Base-by-base conservation (phyloP, 2,888 invertebrate species). In the Choristoneura rosaceana region DNA sequence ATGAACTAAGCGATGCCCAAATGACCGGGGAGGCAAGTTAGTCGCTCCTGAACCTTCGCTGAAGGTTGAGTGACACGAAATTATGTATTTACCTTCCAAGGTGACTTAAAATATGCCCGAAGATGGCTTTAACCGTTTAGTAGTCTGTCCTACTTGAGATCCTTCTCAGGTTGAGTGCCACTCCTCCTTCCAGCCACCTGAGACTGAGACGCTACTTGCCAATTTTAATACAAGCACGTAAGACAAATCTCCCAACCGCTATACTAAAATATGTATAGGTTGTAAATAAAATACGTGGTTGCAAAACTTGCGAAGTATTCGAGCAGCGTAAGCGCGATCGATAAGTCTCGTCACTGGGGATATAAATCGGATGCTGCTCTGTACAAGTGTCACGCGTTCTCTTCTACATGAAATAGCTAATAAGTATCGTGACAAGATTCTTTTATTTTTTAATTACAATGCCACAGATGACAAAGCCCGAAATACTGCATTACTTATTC, bases 241-340 rank as follows among this genome's bases (percentile, higher is more conserved):
- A 33, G 60, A 66, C 50, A n/a, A 25, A 12, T 45, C 34, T 55
- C 52, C 25, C 63, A 47, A 17, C 55, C 14, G 52, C 47, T 9
- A 50, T 34, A 50, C 63, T 47, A 25, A 52, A 66, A 66, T 45
- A 61, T 41, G 70, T 64, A 15, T 45, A 12, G 9, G 64, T 47
- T 60, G 60, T 70, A 60, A 60, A 60, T 70, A 70, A 70, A 70
- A 66, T 33, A 69, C 62, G 15, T 52, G 33, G 34, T 4, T 43
- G 65, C 60, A 58, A 59, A 47, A 34, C 17, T 14, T 43, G 70
- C 60, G 38, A 59, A 38, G 47, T n/a, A 65, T 71, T 61, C 71
- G 55, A 58, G 43, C n/a, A 14, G 64, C 45, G 61, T 17, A 41
- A 43, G 25, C 41, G 50, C n/a, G 52, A 61, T 66, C 71, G 71